Percentiles rank a stretch among this genome's conserved stretches.
Conservation (phyloP, 2,113 vertebrate species). For the Phaethon lepturus region DNA sequence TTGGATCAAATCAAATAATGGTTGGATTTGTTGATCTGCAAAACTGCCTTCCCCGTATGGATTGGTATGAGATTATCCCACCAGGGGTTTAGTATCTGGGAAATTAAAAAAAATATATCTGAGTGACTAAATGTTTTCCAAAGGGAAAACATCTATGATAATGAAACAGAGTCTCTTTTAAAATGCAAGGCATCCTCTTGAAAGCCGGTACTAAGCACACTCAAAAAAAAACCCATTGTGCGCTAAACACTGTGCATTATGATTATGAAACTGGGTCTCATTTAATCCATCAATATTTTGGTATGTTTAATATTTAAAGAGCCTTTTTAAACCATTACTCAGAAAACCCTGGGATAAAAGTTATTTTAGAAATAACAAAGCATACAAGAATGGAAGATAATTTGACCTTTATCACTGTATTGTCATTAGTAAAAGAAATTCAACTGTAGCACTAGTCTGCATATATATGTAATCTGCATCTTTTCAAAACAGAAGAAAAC, state of each 20-base stretch:
- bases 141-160: constrained; percentile 49
- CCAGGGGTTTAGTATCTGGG: constrained; percentile 44
- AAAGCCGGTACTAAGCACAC: constrained; percentile 7
- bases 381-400: constrained; percentile 27
- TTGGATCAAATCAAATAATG: constrained; percentile 63
- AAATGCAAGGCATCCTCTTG: constrained; percentile 59
- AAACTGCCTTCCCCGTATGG: constrained; percentile 64
- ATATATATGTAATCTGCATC: constrained; percentile 21
- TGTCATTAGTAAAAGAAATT: constrained; percentile 30
- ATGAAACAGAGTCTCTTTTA: constrained; percentile 72
- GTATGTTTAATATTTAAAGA: constrained; percentile 71
- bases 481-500: constrained; percentile 32
- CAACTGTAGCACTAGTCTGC: neutral
- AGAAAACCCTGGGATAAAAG: constrained; percentile 43
- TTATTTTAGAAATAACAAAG: constrained; percentile 44
- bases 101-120: constrained; percentile 67
- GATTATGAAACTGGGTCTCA: constrained; percentile 64
- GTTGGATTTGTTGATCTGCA: constrained; percentile 53
- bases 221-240: neutral
- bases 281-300: constrained; percentile 64
- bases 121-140: constrained; percentile 43
- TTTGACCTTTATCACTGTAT: constrained; percentile 55
- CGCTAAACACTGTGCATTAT: constrained; percentile 56
- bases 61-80: constrained; percentile 72
- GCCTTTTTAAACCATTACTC: constrained; percentile 50